Base-by-base conservation (phyloP, 2,113 vertebrate species). In the Eonycteris spelaea region DNA sequence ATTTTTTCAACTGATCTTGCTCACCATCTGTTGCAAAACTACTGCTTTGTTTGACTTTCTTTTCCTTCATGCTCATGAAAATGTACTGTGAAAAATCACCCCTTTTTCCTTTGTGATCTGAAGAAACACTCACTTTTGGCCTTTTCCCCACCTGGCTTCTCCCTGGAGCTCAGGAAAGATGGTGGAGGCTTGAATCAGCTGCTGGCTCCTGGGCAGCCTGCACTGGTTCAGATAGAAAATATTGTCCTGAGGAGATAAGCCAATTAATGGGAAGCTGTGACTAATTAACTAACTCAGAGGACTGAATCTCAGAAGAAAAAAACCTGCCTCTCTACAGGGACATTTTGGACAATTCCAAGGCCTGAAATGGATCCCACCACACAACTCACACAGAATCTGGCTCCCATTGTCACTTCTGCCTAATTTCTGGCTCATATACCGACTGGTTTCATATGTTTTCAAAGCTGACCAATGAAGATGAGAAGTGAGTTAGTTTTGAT, bases 201-300 rank as follows among this genome's bases (percentile, higher is more conserved):
- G 30, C 77, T 9, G n/a, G n/a, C 33, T 92, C 79, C 53, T n/a
- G 6, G 73, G 91, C 24, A 68, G 74, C 57, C 35, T 14, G 40
- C 7, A 7, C 38, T 68, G 53, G 59, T 61, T 45, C 74, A 6
- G 59, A 53, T 57, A 1, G 48, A 70, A 82, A 83, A 80, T 57
- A 73, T 38, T 84, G 48, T 95, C 70, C 85, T 67, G 71, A 78
- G 75, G 28, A 90, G 87, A 87, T 95, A 90, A 95, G 74, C 53
- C 71, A 92, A 51, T 94, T 77, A 90, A 35, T 35, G 2, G 38
- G 38, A 75, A 85, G 71, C 80, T 51, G 38, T n/a, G 75, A 75
- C 95, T 97, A 94, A 96, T 96, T 94, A 94, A 83, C 57, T 51
- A 30, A 61, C 13, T 33, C 28, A 21, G 88, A 94, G 88, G 75